Conservation (phyloP, 1,140 invertebrate species). For the Drosophila bifasciata region DNA sequence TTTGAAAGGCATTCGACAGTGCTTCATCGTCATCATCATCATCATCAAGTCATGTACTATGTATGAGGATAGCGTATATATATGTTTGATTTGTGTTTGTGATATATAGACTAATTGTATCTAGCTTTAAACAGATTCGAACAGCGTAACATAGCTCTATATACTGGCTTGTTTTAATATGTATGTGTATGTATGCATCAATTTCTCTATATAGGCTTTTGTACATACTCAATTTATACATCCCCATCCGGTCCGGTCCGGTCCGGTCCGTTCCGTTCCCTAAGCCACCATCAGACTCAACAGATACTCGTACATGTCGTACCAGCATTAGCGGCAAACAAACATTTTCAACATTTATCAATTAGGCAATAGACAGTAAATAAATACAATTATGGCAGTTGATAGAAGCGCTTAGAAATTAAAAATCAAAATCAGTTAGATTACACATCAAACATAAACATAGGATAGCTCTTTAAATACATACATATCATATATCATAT, state of each 20-base stretch:
- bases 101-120: slow-evolving; percentile 47
- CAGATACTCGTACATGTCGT: slow-evolving; percentile 31
- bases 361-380: slow-evolving; percentile 44
- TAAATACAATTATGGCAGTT: slow-evolving; percentile 74
- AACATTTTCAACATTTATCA: slow-evolving; percentile 51
- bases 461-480: not conserved
- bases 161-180: slow-evolving; percentile 24
- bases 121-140: slow-evolving; percentile 63
- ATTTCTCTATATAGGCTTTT: slow-evolving; percentile 27
- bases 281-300: not conserved
- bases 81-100: slow-evolving; percentile 30
- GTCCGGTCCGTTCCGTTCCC: not conserved
- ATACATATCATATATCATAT: slow-evolving; percentile 15
- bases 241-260: slow-evolving; percentile 6
- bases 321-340: slow-evolving; percentile 45
- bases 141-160: slow-evolving; percentile 61
- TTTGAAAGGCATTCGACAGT: slow-evolving; percentile 77
- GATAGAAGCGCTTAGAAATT: slow-evolving; percentile 68
- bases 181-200: slow-evolving; percentile 2
- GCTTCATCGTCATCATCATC: slow-evolving; percentile 28
- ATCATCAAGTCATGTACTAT: slow-evolving; percentile 38
- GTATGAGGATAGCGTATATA: slow-evolving; percentile 41
- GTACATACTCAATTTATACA: slow-evolving; percentile 56
- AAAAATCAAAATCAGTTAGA: slow-evolving; percentile 27
- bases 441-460: slow-evolving; percentile 19